Percentiles rank a stretch among this genome's conserved stretches.
Evolutionary conservation across 2,888 invertebrate genomes (phyloP).

Genomic region (Empis livida): DNA sequence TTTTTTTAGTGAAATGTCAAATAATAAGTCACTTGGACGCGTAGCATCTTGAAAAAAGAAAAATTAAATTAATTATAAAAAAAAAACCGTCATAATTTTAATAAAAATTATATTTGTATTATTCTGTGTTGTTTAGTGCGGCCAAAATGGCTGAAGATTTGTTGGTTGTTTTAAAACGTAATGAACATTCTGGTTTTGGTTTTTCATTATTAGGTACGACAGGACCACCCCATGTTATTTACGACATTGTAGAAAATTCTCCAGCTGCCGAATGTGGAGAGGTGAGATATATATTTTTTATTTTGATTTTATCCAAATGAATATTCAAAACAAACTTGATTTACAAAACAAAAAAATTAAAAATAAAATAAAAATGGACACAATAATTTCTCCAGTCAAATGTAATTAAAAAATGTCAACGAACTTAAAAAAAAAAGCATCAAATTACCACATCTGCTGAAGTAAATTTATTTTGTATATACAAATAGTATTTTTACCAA

Average conservation of each 20-base stretch:
- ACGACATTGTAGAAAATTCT: constrained; percentile 85
- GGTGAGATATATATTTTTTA: too few species aligned
- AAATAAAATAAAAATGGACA: too few species aligned
- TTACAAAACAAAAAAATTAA: too few species aligned
- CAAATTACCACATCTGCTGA: too few species aligned
- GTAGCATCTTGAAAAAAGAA: not conserved
- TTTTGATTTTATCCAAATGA: too few species aligned
- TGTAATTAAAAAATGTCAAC: too few species aligned
- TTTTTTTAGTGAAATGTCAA: not conserved
- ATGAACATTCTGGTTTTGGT: constrained; percentile 79
- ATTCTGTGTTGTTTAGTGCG: not conserved
- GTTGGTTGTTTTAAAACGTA: constrained; percentile 75
- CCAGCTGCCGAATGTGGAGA: constrained; percentile 54
- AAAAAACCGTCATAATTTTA: not conserved
- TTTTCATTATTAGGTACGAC: constrained; percentile 84
- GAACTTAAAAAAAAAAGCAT: too few species aligned
- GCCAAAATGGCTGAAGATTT: constrained; percentile 69
- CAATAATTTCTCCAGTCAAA: too few species aligned
- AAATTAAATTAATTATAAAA: not conserved
- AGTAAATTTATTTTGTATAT: too few species aligned
- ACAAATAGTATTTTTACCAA: too few species aligned
- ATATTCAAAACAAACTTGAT: too few species aligned
- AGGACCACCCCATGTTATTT: constrained; percentile 85
- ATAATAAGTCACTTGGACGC: too few species aligned
- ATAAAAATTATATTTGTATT: not conserved